Percentiles rank a stretch among this genome's conserved stretches.
These are phyloP conservation scores for Tetragnatha versicolor DNA, from an alignment of 1,140 invertebrate species.

Conservation along the genomic window DNA sequence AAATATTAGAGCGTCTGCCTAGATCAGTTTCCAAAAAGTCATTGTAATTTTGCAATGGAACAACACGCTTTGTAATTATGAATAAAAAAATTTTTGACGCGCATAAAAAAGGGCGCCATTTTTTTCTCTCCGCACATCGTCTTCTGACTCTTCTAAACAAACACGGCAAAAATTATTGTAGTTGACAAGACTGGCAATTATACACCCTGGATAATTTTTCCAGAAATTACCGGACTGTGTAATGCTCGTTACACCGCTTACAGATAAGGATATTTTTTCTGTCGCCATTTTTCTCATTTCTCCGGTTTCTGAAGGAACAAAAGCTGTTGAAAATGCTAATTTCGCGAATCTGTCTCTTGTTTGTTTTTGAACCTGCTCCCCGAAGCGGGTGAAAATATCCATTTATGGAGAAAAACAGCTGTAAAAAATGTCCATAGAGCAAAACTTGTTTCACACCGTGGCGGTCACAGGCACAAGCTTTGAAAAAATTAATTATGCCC, in stretches of 20 bases:
- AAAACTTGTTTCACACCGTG: conserved; percentile 16
- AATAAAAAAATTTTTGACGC: no score
- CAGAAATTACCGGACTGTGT: conserved; percentile 26
- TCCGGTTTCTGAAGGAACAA: conserved; percentile 3
- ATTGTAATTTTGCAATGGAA: conserved; percentile 31
- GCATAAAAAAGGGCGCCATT: neutral
- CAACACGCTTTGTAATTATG: conserved; percentile 23
- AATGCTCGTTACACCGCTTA: conserved; percentile 20
- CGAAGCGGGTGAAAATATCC: conserved; percentile 9
- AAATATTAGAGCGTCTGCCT: neutral
- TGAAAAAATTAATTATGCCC: conserved; percentile 46
- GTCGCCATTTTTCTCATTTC: neutral
- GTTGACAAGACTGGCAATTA: conserved; percentile 45
- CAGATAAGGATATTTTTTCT: conserved; percentile 3
- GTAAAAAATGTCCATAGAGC: neutral
- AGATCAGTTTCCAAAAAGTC: neutral
- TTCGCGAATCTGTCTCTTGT: conserved; percentile 9
- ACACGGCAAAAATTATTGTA: conserved; percentile 42
- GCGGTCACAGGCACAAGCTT: conserved; percentile 10
- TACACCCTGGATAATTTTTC: conserved; percentile 37
- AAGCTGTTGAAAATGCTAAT: conserved; percentile 49
- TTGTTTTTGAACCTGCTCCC: conserved; percentile 10
- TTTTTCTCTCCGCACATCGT: conserved; percentile 13
- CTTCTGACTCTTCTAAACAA: conserved; percentile 22
- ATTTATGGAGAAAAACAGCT: neutral